phyloP scores from a whole-genome alignment of 2,797 vertebrate genomes.

The Vespertilio murinus region DNA sequence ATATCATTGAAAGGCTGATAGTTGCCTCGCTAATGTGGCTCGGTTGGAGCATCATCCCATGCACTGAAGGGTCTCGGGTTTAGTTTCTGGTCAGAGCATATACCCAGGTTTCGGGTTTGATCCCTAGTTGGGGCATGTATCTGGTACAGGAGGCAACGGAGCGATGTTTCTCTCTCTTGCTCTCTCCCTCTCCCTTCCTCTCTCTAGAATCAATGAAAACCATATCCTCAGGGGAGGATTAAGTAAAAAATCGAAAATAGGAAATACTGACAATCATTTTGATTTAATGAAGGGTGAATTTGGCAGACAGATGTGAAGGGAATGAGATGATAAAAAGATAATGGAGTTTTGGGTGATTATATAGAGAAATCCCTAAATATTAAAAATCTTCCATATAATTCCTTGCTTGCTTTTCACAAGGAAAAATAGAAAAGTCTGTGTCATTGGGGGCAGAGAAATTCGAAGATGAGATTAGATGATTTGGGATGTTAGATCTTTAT shows the following conservation, averaged over 20 bases:
- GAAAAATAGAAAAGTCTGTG: background rate
- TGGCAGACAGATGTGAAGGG: background rate
- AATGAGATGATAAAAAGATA: background rate
- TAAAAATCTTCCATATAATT: background rate
- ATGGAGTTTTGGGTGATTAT: background rate
- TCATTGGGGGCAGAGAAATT: background rate
- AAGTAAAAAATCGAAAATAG: background rate
- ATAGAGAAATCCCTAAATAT: background rate
- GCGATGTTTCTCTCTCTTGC: background rate
- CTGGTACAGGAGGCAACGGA: background rate
- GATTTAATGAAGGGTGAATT: background rate
- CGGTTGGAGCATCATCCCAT: background rate
- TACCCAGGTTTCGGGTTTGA: background rate
- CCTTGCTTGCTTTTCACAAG: background rate
- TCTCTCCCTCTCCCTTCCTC: background rate
- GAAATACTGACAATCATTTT: background rate
- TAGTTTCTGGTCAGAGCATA: background rate
- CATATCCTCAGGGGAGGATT: background rate
- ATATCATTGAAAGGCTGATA: background rate
- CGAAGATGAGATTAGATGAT: background rate
- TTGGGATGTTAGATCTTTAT: background rate
- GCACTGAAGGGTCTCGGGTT: background rate
- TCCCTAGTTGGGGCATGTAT: background rate
- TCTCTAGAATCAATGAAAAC: background rate
- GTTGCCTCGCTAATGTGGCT: background rate